A percentile compares a stretch with the other conserved stretches of the same genome.
Evolutionary conservation across 2,797 vertebrate genomes (phyloP).

Genomic region (Kryptopterus vitreolus): DNA sequence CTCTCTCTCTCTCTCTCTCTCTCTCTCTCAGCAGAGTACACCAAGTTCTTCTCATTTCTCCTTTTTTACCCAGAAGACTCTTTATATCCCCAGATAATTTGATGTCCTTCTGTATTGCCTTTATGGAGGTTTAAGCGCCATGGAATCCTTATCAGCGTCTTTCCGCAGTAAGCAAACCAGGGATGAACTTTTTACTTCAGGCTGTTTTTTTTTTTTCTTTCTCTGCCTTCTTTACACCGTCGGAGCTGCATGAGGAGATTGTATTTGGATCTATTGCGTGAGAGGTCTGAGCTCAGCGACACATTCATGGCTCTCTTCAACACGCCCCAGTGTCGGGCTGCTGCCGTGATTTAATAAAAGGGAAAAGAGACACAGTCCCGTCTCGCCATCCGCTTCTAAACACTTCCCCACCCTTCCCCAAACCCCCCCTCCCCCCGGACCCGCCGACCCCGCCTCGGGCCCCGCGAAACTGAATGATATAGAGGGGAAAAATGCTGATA

Average conservation of each 20-base stretch:
- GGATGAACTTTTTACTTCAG: not conserved
- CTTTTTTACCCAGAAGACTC: not conserved
- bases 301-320: conserved; percentile 29
- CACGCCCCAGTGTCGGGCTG: conserved; percentile 43
- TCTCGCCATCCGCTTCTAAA: no score
- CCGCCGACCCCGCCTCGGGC: no score
- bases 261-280: conserved; percentile 44
- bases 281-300: conserved; percentile 26
- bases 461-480: conserved; percentile 37
- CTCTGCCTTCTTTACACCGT: not conserved
- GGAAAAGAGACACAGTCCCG: conserved; percentile 43
- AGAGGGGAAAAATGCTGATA: conserved; percentile 39
- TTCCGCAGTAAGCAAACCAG: not conserved
- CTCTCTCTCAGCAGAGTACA: not conserved
- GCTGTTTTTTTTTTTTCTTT: no score
- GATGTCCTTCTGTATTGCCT: not conserved
- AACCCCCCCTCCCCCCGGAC: no score
- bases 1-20: not conserved
- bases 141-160: not conserved
- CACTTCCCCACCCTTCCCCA: no score
- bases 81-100: conserved; percentile 9
- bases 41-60: not conserved
- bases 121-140: not conserved
- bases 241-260: conserved; percentile 10
- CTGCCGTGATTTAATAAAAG: conserved; percentile 54